Percentiles rank a stretch among this genome's conserved stretches.
These are phyloP conservation scores for Hyaena hyaena DNA, from an alignment of 2,113 vertebrate genomes.

Conservation along the genomic window DNA sequence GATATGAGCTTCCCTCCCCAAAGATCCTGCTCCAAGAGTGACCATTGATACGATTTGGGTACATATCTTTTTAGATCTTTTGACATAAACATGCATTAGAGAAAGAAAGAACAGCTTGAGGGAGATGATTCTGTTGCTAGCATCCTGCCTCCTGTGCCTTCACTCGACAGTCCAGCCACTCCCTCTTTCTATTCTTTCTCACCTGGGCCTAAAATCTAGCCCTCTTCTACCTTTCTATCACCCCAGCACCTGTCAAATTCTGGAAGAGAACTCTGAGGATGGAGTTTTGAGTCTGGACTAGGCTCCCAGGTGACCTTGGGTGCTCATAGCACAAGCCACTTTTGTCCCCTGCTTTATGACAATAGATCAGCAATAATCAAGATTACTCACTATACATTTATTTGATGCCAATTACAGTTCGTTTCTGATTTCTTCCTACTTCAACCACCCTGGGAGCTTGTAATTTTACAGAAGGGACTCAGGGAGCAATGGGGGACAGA, in stretches of 20 bases:
- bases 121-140: too few species aligned
- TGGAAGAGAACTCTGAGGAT: neutral
- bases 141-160: neutral
- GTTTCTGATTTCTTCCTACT: neutral
- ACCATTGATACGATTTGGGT: neutral
- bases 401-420: neutral
- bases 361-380: neutral
- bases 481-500: neutral
- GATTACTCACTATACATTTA: rapidly evolving
- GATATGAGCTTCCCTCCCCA: neutral
- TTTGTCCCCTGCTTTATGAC: neutral
- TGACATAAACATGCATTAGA: neutral
- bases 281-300: neutral
- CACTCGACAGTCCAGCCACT: neutral
- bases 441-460: neutral
- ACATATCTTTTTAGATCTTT: too few species aligned
- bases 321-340: neutral
- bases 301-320: neutral
- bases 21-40: too few species aligned
- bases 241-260: neutral
- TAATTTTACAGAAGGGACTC: neutral
- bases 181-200: neutral
- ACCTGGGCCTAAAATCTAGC: neutral
- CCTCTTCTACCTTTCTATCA: neutral
- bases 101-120: neutral